Evolutionary conservation across 2,113 vertebrate genomes (phyloP), one percentile per base, ranked within the genome.

Genomic region (Alethe castanea): DNA sequence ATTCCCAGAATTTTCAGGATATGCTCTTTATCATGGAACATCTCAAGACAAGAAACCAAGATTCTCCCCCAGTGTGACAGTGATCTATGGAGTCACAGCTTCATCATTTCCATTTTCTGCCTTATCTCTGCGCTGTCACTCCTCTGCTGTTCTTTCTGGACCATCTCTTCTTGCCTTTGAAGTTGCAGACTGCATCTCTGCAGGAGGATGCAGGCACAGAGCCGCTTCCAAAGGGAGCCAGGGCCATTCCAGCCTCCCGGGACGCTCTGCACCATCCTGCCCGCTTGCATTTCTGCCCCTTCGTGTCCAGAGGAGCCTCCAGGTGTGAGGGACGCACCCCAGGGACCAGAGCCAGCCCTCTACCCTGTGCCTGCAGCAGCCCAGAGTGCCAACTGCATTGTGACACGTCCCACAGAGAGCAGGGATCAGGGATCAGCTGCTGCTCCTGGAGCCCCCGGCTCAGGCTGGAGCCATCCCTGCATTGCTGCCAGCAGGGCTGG

Each of bases 141-240:
- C 23, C 92, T 65, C 72, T 81, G 81, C 94, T 76, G 80, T 64
- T 94, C 93, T 81, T 83, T 93, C 61, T 47, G 86, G 94, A 85
- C 64, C 88, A 85, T 86, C 94, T 88, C 92, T 95, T 95, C 87
- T 93, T 80, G 87, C 95, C 96, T 97, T 97, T 97, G 95, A 84
- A 97, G 96, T 97, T 97, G 97, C 90, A 81, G 64, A 92, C 95
- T 94, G 91, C 86, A 76, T 93, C 93, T 96, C 81, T 40, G 79
- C 31, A 1, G 45, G 95, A 92, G 80, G 9, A 86, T 95, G 92
- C 91, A 91, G 96, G 93, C 50, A 74, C 82, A 92, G 53, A 83
- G 79, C 84, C 79, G 84, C 94, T 77, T 61, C 71, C 81, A 8
- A 12, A 45, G 54, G 57, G 70, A 76, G 72, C 73, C 70, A 8